Evolutionary conservation across 2,113 vertebrate genomes (phyloP).

Genomic region (Epinephelus moara): DNA sequence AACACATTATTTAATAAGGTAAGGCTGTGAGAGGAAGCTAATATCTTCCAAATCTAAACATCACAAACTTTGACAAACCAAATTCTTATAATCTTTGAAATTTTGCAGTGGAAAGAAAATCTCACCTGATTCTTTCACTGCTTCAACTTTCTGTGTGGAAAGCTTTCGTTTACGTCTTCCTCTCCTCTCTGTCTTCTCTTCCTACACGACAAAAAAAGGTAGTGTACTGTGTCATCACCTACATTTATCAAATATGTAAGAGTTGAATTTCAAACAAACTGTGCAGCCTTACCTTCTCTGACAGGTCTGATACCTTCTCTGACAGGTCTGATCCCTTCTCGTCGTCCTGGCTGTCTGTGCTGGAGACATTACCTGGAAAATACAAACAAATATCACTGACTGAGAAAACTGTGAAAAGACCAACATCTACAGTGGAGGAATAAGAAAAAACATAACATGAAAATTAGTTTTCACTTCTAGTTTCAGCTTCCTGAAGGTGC

Average conservation of each 20-base stretch:
- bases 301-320: constrained; percentile 67
- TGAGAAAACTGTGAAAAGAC: neutral
- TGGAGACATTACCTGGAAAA: constrained; percentile 70
- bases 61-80: too few relatives aligned
- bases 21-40: neutral
- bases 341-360: constrained; percentile 74
- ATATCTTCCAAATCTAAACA: neutral
- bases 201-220: constrained; percentile 55
- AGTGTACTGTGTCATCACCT: too few relatives aligned
- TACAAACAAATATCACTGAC: neutral
- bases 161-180: constrained; percentile 67
- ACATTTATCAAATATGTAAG: neutral
- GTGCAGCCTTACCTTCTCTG: constrained; percentile 66
- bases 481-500: too few relatives aligned
- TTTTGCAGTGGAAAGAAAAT: neutral
- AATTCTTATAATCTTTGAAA: neutral
- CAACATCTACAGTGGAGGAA: neutral
- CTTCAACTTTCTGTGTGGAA: constrained; percentile 49
- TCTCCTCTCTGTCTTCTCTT: constrained; percentile 66
- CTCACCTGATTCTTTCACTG: constrained; percentile 60
- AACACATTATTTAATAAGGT: neutral
- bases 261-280: neutral
- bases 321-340: constrained; percentile 67
- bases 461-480: neutral
- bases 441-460: neutral